These are phyloP conservation scores for Daptonema setosum DNA, from an alignment of 2,888 invertebrate species.

Conservation along the genomic window DNA sequence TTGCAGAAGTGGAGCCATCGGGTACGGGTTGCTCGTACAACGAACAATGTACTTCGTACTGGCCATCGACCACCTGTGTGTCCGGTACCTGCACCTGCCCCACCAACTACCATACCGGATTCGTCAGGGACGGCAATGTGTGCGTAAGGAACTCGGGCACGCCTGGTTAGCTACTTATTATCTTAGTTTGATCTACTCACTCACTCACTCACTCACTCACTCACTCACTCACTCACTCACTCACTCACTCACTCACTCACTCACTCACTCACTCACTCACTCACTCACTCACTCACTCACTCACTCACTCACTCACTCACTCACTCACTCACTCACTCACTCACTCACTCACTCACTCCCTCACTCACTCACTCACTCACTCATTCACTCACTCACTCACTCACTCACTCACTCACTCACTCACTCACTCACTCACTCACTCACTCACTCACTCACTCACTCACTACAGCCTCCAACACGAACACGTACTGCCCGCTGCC, in stretches of 20 bases:
- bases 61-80: constrained; percentile 13
- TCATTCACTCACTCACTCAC: too few relatives aligned
- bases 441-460: background rate
- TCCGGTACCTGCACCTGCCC: constrained; percentile 15
- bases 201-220: background rate
- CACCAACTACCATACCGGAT: constrained; percentile 10
- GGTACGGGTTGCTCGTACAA: constrained; percentile 15
- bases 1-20: background rate
- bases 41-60: constrained; percentile 19
- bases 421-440: too few relatives aligned
- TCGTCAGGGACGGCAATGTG: constrained; percentile 18
- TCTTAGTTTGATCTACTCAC: background rate
- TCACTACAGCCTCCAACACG: background rate
- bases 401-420: too few relatives aligned
- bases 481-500: background rate
- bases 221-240: background rate
- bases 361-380: too few relatives aligned
- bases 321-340: too few relatives aligned
- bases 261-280: too few relatives aligned
- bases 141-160: constrained; percentile 7
- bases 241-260: too few relatives aligned
- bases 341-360: too few relatives aligned
- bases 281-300: too few relatives aligned
- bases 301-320: too few relatives aligned
- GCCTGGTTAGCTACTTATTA: background rate